Evolutionary conservation across 2,797 vertebrate genomes (phyloP), one percentile per base, ranked within the genome.

Genomic region (Chelmon rostratus): DNA sequence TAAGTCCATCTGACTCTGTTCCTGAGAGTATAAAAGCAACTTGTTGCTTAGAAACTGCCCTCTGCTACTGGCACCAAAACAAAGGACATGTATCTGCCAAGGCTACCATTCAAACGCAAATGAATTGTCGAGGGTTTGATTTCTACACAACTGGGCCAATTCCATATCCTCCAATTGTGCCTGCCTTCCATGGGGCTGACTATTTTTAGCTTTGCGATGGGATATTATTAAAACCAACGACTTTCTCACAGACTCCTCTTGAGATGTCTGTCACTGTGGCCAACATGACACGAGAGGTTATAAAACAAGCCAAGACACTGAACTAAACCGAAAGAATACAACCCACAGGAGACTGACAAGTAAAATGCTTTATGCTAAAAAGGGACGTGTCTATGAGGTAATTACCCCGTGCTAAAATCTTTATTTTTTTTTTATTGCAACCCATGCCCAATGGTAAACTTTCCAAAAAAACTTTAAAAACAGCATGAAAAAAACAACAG

Each of bases 151-250:
- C 69, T 77, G 68, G 85, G 83, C 85, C 82, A 83, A 88, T 86
- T 90, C 78, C 87, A 92, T 82, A 90, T 93, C 93, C 90, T 91
- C 70, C 80, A 62, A 94, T 94, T 95, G 93, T 94, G 81, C 84
- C 69, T 37, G 68, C 40, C 79, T 78, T 86, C 83, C 82, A 83
- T 56, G 23, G 58, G 49, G 40, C 31, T 1, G 62, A n/a, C 84
- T 94, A 94, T 92, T 92, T 93, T 92, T 93, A 93, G 75, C 74
- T 76, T 35, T 63, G 69, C 73, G 49, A 46, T 68, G 81, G 78
- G 82, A 85, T 84, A 88, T 89, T 86, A 90, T 93, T 88, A 90
- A 91, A 92, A 83, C 69, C 53, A 83, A 83, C 25, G 1, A 81
- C 78, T 87, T 90, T 92, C 87, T 90, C 74, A 84, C 56, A 86